phyloP scores from a whole-genome alignment of 1,140 invertebrate genomes.

The Caenorhabditis elegans region DNA sequence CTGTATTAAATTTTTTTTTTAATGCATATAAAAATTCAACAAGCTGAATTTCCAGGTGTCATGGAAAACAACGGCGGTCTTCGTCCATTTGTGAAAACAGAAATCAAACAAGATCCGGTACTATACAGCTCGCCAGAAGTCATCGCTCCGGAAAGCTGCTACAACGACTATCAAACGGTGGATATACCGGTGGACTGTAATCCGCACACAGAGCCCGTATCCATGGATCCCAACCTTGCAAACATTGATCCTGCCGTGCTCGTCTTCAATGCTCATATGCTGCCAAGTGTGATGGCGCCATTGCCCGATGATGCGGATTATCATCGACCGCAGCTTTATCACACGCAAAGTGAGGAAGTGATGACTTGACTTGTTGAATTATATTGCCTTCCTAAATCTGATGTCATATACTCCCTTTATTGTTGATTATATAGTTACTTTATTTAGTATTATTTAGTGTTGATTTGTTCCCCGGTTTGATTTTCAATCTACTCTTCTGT shows the following conservation, averaged over 20 bases:
- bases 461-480: not conserved
- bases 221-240: not conserved
- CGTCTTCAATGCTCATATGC: not conserved
- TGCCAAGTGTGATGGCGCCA: not conserved
- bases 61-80: not conserved
- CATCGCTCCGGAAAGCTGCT: not conserved
- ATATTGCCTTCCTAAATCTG: no score
- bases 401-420: no score
- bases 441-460: not conserved
- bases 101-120: not conserved
- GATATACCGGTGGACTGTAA: not conserved
- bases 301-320: not conserved
- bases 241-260: not conserved
- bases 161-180: not conserved
- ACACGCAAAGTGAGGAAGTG: no score
- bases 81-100: not conserved
- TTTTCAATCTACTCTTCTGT: not conserved
- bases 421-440: no score
- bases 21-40: no score
- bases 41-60: not conserved
- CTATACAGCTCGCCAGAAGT: not conserved
- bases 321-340: not conserved
- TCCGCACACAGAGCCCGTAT: not conserved
- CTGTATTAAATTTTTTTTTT: no score
- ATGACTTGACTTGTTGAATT: no score